phyloP scores from a whole-genome alignment of 2,113 vertebrate genomes.

The Phycodurus eques region DNA sequence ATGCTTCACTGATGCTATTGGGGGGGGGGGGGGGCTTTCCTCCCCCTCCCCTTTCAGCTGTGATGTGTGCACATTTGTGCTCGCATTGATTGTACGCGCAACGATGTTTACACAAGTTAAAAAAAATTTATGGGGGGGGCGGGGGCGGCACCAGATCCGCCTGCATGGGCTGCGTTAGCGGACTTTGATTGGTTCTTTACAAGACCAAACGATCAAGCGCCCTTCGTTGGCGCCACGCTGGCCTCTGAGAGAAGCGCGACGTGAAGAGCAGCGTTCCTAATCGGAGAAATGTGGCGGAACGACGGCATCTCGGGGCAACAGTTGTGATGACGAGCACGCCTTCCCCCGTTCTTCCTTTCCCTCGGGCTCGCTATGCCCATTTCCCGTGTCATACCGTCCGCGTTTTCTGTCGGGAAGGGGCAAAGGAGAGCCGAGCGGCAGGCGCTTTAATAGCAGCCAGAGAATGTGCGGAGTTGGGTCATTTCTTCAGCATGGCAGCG shows the following conservation, averaged over 20 bases:
- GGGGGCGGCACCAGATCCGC: too few relatives aligned
- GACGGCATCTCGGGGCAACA: slow-evolving; percentile 22
- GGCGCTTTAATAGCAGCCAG: slow-evolving; percentile 73
- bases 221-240: slow-evolving; percentile 22
- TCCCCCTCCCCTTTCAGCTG: slow-evolving; percentile 50
- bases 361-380: slow-evolving; percentile 34
- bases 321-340: slow-evolving; percentile 44
- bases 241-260: slow-evolving; percentile 1
- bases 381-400: slow-evolving; percentile 63
- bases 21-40: slow-evolving; percentile 45
- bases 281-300: background rate
- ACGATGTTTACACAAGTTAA: slow-evolving; percentile 68
- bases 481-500: slow-evolving; percentile 81
- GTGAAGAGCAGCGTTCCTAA: background rate
- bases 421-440: slow-evolving; percentile 31
- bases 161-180: background rate
- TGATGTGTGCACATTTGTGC: slow-evolving; percentile 11
- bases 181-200: background rate
- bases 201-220: slow-evolving; percentile 40
- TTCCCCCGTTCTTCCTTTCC: slow-evolving; percentile 15
- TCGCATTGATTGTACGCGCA: slow-evolving; percentile 14
- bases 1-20: slow-evolving; percentile 89
- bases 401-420: slow-evolving; percentile 33
- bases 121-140: background rate
- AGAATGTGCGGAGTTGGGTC: slow-evolving; percentile 80